These are phyloP conservation scores for Phalanger gymnotis DNA, from an alignment of 2,797 vertebrate species.

Conservation along the genomic window DNA sequence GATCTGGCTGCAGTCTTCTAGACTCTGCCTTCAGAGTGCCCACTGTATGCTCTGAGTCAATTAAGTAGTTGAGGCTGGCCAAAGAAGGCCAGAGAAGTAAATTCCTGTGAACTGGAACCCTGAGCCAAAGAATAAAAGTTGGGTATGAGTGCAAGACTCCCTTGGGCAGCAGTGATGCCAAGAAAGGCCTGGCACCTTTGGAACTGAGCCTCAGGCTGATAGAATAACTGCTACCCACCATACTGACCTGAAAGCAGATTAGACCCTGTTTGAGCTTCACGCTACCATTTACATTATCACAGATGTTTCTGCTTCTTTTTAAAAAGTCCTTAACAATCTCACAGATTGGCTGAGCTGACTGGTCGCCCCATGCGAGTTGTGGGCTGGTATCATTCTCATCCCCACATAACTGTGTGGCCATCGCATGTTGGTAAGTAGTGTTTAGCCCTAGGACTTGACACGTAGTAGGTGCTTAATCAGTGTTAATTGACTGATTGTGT, in stretches of 20 bases:
- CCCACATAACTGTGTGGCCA: slow-evolving; percentile 98
- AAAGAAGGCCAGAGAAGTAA: neutral
- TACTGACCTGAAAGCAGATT: slow-evolving; percentile 6
- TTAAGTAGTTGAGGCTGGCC: neutral
- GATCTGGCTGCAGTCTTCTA: neutral
- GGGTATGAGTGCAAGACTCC: neutral
- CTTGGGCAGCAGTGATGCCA: neutral
- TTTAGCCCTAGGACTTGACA: neutral
- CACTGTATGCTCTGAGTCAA: no score
- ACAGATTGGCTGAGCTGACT: slow-evolving; percentile 94
- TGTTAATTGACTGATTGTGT: neutral
- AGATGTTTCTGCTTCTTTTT: slow-evolving; percentile 15
- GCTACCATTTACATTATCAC: slow-evolving; percentile 25
- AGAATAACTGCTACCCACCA: neutral
- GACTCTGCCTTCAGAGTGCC: neutral
- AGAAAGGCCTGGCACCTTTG: neutral
- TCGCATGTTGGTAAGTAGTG: slow-evolving; percentile 92
- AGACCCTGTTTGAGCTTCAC: slow-evolving; percentile 27
- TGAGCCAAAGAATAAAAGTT: neutral
- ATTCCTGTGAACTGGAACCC: neutral
- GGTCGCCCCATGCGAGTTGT: slow-evolving; percentile 96
- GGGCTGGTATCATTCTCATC: slow-evolving; percentile 99
- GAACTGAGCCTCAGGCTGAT: neutral
- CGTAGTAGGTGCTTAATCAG: neutral
- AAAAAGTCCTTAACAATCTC: slow-evolving; percentile 82